Conservation (phyloP, 2,113 vertebrate species). For the Turnix velox region DNA sequence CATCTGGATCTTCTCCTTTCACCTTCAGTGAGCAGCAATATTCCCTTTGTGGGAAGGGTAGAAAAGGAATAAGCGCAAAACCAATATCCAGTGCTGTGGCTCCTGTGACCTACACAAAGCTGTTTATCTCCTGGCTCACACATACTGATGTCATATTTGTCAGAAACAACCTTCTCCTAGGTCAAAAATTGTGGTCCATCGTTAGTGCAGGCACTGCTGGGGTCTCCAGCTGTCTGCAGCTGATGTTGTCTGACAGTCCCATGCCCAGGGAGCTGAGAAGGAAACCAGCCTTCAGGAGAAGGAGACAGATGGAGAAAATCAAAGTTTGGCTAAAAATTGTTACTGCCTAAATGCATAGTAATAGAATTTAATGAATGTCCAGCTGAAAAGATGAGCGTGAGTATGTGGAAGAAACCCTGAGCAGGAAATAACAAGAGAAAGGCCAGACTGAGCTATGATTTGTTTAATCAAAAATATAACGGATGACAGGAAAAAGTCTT, state of each 20-base stretch:
- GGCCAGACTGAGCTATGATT: neutral
- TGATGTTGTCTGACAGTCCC: neutral
- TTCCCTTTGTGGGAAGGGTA: too few relatives aligned
- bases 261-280: neutral
- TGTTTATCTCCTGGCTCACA: neutral
- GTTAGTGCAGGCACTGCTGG: neutral
- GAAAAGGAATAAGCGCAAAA: neutral
- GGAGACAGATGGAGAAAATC: neutral
- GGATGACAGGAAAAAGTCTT: neutral
- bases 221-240: neutral
- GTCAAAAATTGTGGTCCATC: neutral
- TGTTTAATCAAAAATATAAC: slow-evolving; percentile 4
- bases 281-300: neutral
- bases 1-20: neutral
- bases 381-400: neutral
- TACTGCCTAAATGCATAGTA: neutral
- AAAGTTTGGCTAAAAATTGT: neutral
- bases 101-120: neutral
- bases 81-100: neutral
- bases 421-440: neutral
- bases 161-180: neutral
- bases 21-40: neutral
- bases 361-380: neutral
- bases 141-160: neutral
- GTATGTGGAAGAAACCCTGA: neutral